Percentiles rank a stretch among this genome's conserved stretches.
Evolutionary conservation across 2,113 vertebrate species (phyloP).

Genomic region (Aegithalos caudatus): DNA sequence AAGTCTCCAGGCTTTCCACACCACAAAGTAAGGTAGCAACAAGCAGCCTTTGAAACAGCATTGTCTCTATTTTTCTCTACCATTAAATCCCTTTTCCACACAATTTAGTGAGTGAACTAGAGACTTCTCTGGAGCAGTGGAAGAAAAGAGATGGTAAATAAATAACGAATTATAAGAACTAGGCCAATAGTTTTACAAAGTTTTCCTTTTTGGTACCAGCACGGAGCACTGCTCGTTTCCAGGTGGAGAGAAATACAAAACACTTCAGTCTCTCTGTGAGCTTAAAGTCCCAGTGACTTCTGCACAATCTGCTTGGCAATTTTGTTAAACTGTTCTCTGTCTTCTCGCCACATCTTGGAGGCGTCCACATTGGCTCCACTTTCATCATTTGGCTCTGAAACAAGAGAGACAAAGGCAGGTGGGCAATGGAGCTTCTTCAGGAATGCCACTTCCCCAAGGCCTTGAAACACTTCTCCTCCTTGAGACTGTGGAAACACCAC

Average conservation of each 20-base stretch:
- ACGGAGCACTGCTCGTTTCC: constrained; percentile 5
- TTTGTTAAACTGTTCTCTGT: constrained; percentile 89
- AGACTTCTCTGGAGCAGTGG: constrained; percentile 27
- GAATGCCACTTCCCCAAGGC: not conserved
- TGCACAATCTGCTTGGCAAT: constrained; percentile 92
- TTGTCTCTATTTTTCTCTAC: not conserved
- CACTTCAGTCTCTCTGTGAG: constrained; percentile 17
- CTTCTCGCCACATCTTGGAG: constrained; percentile 98
- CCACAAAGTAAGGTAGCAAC: constrained; percentile 22
- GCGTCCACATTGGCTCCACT: constrained; percentile 95
- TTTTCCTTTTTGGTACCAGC: constrained; percentile 59
- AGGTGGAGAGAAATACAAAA: constrained; percentile 35
- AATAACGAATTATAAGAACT: not conserved
- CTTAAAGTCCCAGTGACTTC: constrained; percentile 89
- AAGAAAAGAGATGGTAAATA: not conserved
- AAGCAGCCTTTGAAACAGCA: not conserved
- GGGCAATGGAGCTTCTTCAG: not conserved
- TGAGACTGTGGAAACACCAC: not conserved
- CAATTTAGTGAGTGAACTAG: not conserved
- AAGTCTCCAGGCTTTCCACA: not conserved
- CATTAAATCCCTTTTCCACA: not conserved
- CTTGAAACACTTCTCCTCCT: not conserved
- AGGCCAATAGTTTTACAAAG: constrained; percentile 14
- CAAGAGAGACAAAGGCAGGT: not conserved
- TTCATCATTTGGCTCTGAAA: constrained; percentile 94